Evolutionary conservation across 2,888 invertebrate genomes (phyloP).

Genomic region (Drosophila tripunctata): DNA sequence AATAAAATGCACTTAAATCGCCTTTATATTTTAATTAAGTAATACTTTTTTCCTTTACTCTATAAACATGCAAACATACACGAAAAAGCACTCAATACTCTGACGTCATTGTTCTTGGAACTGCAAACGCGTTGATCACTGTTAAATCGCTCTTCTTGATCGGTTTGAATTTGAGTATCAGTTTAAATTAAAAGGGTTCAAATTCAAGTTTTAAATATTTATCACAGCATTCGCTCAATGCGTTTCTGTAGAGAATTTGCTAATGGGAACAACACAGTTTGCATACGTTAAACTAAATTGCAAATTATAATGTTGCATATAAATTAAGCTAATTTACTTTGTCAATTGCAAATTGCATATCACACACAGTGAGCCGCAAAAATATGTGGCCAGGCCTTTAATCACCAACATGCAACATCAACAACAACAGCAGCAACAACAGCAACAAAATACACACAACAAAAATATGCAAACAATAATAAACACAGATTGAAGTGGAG

Average conservation of each 20-base stretch:
- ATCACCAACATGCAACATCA: too few relatives aligned
- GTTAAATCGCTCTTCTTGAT: too few relatives aligned
- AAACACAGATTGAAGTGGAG: background rate
- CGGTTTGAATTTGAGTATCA: too few relatives aligned
- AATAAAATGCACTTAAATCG: too few relatives aligned
- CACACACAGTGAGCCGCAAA: slow-evolving; percentile 53
- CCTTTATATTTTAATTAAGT: too few relatives aligned
- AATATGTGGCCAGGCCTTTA: slow-evolving; percentile 38
- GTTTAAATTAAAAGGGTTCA: too few relatives aligned
- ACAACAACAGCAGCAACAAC: slow-evolving; percentile 16
- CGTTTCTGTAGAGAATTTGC: background rate
- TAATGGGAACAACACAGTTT: background rate
- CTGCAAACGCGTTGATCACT: too few relatives aligned
- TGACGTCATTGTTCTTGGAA: too few relatives aligned
- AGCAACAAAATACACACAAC: slow-evolving; percentile 12
- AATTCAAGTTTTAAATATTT: background rate
- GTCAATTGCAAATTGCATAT: slow-evolving; percentile 51
- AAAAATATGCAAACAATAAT: slow-evolving; percentile 15
- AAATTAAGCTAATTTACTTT: slow-evolving; percentile 68
- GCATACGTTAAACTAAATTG: slow-evolving; percentile 16
- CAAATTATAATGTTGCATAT: slow-evolving; percentile 53
- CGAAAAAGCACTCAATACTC: too few relatives aligned
- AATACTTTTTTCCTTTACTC: too few relatives aligned
- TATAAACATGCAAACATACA: too few relatives aligned
- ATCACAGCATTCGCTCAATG: background rate